Conservation (phyloP, 2,888 invertebrate genomes). For the Leistus spinibarbis region DNA sequence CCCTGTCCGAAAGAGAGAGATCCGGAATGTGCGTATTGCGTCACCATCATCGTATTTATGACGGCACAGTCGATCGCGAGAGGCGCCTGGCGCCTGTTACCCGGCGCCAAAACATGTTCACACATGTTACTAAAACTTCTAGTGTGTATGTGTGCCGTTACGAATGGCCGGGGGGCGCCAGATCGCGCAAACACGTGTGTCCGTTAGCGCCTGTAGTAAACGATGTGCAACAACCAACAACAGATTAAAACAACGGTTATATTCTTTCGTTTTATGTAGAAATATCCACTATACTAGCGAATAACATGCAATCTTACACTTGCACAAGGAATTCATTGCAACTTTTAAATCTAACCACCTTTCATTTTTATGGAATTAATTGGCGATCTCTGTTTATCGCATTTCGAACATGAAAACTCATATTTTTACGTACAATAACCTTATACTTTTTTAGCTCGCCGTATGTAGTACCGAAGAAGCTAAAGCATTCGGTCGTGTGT, state of each 20-base stretch:
- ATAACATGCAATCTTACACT: too few relatives aligned
- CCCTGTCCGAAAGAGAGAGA: too few relatives aligned
- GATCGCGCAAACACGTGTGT: background rate
- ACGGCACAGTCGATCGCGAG: background rate
- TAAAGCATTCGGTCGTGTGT: too few relatives aligned
- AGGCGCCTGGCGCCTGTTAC: background rate
- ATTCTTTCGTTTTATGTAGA: background rate
- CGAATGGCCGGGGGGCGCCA: background rate
- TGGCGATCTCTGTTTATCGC: too few relatives aligned
- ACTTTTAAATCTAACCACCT: too few relatives aligned
- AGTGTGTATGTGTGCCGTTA: conserved; percentile 2
- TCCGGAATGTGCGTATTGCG: background rate
- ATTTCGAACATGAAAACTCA: too few relatives aligned
- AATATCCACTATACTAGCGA: too few relatives aligned
- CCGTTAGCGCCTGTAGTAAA: conserved; percentile 1
- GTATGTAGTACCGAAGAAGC: too few relatives aligned
- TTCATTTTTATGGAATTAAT: too few relatives aligned
- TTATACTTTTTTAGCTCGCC: too few relatives aligned
- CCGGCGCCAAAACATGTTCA: background rate
- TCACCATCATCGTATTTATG: background rate
- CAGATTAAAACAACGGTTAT: background rate
- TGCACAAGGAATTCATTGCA: too few relatives aligned
- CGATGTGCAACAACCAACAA: background rate
- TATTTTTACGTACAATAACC: too few relatives aligned
- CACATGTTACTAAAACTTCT: background rate